These are phyloP conservation scores for Clarias gariepinus DNA, from an alignment of 2,113 vertebrate genomes.

Conservation along the genomic window DNA sequence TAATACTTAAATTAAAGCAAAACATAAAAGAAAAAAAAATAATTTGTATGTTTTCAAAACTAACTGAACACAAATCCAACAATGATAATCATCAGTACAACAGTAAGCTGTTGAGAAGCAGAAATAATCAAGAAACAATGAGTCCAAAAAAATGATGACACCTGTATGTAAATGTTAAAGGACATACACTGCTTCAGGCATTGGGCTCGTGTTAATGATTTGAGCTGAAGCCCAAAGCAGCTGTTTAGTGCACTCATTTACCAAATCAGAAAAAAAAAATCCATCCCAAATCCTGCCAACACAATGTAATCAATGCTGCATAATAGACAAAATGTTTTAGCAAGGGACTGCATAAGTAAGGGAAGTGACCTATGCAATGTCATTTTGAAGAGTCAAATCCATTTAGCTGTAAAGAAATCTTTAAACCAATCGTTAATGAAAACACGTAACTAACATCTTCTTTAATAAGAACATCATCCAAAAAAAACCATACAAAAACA, in stretches of 20 bases:
- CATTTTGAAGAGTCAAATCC: slow-evolving; percentile 9
- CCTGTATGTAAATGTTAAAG: slow-evolving; percentile 86
- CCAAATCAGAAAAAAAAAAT: slow-evolving; percentile 36
- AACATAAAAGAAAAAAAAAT: not conserved
- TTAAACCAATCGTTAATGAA: slow-evolving; percentile 13
- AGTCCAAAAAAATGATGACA: slow-evolving; percentile 84
- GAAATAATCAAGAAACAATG: slow-evolving; percentile 72
- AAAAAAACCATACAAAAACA: not conserved
- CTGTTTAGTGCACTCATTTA: slow-evolving; percentile 56
- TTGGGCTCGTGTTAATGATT: slow-evolving; percentile 76
- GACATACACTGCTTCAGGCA: slow-evolving; percentile 79
- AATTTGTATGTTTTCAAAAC: no score
- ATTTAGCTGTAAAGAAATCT: slow-evolving; percentile 10
- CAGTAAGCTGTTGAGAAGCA: slow-evolving; percentile 57
- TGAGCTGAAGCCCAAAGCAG: slow-evolving; percentile 72
- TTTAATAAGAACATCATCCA: not conserved
- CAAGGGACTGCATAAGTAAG: slow-evolving; percentile 41
- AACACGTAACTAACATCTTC: not conserved
- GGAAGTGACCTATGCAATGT: slow-evolving; percentile 34
- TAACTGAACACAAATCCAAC: not conserved
- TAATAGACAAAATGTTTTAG: slow-evolving; percentile 52
- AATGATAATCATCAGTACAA: slow-evolving; percentile 27
- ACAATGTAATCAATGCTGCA: slow-evolving; percentile 48
- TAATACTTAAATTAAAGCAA: not conserved
- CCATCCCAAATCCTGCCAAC: slow-evolving; percentile 51